These are phyloP conservation scores for Petrocephalus sullivani DNA, from an alignment of 2,797 vertebrate species.

Conservation along the genomic window DNA sequence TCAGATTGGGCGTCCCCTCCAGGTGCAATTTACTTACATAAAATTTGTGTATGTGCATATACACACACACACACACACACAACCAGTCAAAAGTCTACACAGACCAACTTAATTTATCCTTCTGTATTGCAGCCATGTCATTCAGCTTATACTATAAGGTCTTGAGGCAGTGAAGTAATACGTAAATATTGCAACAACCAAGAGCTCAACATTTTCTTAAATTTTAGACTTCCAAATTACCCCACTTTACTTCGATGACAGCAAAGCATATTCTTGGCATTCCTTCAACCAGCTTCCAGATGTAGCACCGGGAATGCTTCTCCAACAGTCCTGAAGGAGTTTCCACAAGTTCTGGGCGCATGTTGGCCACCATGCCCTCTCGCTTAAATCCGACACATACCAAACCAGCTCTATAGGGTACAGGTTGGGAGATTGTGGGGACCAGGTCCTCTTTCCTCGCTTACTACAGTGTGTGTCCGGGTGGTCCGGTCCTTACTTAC, in stretches of 20 bases:
- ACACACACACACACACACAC: too few species aligned
- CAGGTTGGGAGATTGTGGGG: too few species aligned
- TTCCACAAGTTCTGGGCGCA: neutral
- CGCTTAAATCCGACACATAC: neutral
- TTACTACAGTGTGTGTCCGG: too few species aligned
- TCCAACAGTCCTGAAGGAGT: neutral
- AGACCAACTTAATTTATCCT: too few species aligned
- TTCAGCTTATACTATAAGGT: neutral
- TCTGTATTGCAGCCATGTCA: neutral
- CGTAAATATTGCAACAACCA: neutral
- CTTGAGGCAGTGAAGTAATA: neutral
- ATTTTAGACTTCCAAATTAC: neutral
- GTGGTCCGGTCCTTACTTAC: constrained; percentile 60
- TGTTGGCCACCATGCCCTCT: neutral
- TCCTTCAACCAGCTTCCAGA: neutral
- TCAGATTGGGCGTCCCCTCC: neutral
- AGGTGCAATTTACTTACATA: neutral
- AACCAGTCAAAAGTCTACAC: too few species aligned
- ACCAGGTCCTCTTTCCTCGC: too few species aligned
- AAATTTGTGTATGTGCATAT: too few species aligned
- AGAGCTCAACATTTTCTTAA: neutral
- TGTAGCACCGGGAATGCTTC: neutral
- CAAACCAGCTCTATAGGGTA: neutral
- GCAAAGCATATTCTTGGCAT: neutral
- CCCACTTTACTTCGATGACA: neutral